Evolutionary conservation across 2,888 invertebrate genomes (phyloP), one percentile per base, ranked within the genome.

Genomic region (Branchellion lobata): DNA sequence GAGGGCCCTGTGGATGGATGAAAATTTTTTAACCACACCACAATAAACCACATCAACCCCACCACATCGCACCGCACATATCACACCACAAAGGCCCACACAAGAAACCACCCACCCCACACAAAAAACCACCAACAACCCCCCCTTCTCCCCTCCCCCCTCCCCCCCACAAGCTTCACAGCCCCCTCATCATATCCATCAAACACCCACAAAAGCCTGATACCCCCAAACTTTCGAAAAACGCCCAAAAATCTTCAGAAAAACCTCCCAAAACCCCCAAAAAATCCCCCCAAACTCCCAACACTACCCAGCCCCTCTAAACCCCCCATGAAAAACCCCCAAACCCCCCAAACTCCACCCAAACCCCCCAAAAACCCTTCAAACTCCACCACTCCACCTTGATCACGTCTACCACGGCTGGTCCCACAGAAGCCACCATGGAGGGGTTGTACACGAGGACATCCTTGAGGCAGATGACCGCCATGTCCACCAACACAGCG

Each of bases 381-480:
- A 0, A n/a, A n/a, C n/a, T n/a, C 5, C 24, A 24, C 11, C 14
- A 24, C 33, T 73, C 18, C 2, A 87, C 87, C 86, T 87, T 85
- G 84, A 93, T 91, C 0, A 92, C 91, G 31, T 90, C 89, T 2
- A 95, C 90, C 80, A 95, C 91, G 80, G 92, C 92, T 33, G 91
- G 91, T 0, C 93, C 93, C 84, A 92, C 92, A 0, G 92, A 92
- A 73, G 91, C 90, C 83, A 96, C 90, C 85, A 92, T 91, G 75
- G 91, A 84, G 68, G 81, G 81, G 77, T 83, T 82, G 86, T 94
- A 94, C 51, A 92, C 90, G 47, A 93, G 92, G 57, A 96, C 90
- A 85, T 95, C 95, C 86, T 95, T 93, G 18, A 96, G 89, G 33
- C 96, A 95, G 87, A 95, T 91, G 1, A 95, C 94, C 0, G 94